Conservation (phyloP, 1,140 invertebrate genomes). For the Campoletis sonorensis region DNA sequence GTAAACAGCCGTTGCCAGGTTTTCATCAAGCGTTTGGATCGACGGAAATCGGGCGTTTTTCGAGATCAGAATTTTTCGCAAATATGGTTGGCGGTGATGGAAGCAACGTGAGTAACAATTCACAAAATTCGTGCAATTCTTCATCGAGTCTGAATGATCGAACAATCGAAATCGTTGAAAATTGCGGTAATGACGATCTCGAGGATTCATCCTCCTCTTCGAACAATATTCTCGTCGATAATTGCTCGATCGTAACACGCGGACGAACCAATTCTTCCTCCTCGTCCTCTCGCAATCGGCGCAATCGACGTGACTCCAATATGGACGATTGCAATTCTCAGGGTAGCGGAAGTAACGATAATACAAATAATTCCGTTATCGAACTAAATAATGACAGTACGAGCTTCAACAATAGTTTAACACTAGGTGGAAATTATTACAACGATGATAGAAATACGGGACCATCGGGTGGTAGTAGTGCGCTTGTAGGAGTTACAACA, state of each 20-base stretch:
- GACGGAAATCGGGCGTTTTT: constrained; percentile 86
- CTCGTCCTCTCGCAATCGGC: neutral
- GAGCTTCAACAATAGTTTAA: constrained; percentile 34
- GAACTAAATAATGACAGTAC: constrained; percentile 33
- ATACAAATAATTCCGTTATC: constrained; percentile 1
- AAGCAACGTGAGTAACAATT: constrained; percentile 58
- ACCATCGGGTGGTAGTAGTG: constrained; percentile 38
- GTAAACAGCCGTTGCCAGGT: constrained; percentile 80
- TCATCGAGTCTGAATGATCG: neutral
- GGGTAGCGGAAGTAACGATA: constrained; percentile 18
- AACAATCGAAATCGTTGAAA: constrained; percentile 26
- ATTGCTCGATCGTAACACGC: neutral
- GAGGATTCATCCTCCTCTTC: neutral
- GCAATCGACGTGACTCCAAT: neutral
- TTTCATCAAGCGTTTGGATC: constrained; percentile 88
- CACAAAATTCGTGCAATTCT: constrained; percentile 22
- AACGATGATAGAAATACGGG: constrained; percentile 48
- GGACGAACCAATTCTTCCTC: neutral
- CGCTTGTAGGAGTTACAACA: constrained; percentile 49
- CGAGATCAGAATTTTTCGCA: constrained; percentile 76
- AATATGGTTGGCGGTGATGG: constrained; percentile 68
- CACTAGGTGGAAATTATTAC: constrained; percentile 44
- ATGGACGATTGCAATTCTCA: constrained; percentile 21
- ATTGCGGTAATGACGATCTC: neutral
- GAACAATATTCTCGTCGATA: constrained; percentile 2